Base-by-base conservation (phyloP, 2,113 vertebrate genomes). In the Pseudopodoces humilis region DNA sequence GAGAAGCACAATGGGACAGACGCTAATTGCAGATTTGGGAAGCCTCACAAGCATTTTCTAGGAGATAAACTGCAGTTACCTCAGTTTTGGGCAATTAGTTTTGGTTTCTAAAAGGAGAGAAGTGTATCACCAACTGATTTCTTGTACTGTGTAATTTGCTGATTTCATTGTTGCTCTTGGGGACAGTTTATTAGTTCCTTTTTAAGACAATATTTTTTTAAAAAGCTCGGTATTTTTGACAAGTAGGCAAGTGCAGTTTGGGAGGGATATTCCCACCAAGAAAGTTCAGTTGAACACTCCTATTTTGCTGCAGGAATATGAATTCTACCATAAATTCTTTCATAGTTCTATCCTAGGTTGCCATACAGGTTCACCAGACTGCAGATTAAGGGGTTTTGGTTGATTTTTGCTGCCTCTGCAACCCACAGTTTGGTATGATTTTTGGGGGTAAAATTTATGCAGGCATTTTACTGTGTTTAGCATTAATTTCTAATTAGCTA, bases 21-120 rank as follows among this genome's bases (percentile, higher is more conserved):
- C 2, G 1, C 84, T 96, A 95, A 93, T 91, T 95, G 89, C 79
- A 76, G 85, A 89, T 82, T 86, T 95, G 89, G 83, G 87, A 89
- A 89, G 70, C 65, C 56, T 96, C 71, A 46, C 50, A 88, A 90
- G 71, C 64, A 85, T 92, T 89, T 92, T 50, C 69, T 84, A 8
- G 70, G 78, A 90, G 83, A 84, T 86, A 92, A 96, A 84, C 86
- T 84, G 59, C 83, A 90, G 62, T 93, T 95, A 70, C 85, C 88
- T 94, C 83, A 87, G 67, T 68, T 28, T 62, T 87, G 83, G 41
- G 76, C 53, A 95, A 83, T 88, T 93, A 90, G 77, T 53, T 56
- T 88, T 96, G 64, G 79, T 95, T 94, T 97, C 76, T 92, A 60
- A 80, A 71, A 65, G 72, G 52, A 93, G 72, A 79, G 35, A 62